Evolutionary conservation across 2,888 invertebrate genomes (phyloP).

Genomic region (Xanthorhoe spadicearia): DNA sequence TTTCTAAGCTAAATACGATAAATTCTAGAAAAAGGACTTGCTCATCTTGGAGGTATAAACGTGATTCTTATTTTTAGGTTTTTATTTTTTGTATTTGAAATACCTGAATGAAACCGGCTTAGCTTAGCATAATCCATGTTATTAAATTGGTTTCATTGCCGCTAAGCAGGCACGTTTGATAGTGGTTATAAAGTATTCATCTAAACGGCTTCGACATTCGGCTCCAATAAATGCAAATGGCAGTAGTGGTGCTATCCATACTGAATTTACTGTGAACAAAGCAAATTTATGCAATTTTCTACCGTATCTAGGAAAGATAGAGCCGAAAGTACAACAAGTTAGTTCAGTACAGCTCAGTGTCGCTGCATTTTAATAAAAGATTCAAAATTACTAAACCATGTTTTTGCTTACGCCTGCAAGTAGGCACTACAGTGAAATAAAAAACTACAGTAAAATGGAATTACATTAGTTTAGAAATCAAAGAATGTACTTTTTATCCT

Average conservation of each 20-base stretch:
- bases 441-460: background rate
- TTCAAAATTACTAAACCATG: constrained; percentile 14
- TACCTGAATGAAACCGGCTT: background rate
- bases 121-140: background rate
- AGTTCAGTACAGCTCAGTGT: constrained; percentile 7
- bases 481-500: background rate
- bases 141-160: constrained; percentile 13
- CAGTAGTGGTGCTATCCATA: constrained; percentile 20
- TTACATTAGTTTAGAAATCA: background rate
- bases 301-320: background rate
- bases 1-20: too few relatives aligned
- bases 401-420: constrained; percentile 11
- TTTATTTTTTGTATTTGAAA: background rate
- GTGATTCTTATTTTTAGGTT: background rate
- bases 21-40: too few relatives aligned
- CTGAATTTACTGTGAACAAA: constrained; percentile 6
- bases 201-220: constrained; percentile 23
- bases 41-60: background rate
- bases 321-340: background rate
- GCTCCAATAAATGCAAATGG: constrained; percentile 25
- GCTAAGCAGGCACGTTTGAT: constrained; percentile 19
- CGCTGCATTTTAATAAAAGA: constrained; percentile 14
- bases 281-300: constrained; percentile 5
- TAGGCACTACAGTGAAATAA: background rate
- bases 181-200: constrained; percentile 27